Base-by-base conservation (phyloP, 2,888 invertebrate species). In the Morpho deidamia region DNA sequence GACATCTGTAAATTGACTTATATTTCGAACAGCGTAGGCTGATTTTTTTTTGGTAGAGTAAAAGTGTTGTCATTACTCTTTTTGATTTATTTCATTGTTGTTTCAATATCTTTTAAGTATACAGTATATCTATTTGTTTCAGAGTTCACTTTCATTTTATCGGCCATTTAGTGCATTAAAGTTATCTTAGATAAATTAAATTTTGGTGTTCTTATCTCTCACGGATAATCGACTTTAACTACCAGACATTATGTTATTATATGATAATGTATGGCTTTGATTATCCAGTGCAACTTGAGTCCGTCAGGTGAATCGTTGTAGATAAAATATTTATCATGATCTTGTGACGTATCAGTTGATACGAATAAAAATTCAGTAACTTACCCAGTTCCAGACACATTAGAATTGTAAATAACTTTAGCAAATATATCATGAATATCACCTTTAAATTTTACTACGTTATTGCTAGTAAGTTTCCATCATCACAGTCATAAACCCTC, bases 291-390 rank as follows among this genome's bases (percentile, higher is more conserved):
- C 53, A n/a, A n/a, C n/a, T n/a, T n/a, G 45, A 40, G 1, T 7
- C 8, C 39, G 49, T 55, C 58, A 51, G 56, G 49, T 56, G 51
- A 56, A 56, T 59, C 44, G 54, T 11, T 58, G 51, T 49, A 49
- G 49, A 42, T 49, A 38, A 43, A 39, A 33, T 43, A 54, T 55
- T 39, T 12, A 59, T 61, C 56, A 50, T 14, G 23, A 10, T 40
- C 37, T 42, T 45, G 45, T 54, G 48, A 42, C 44, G 45, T 41
- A 12, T 9, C 38, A 23, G 11, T 9, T 35, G 50, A 42, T 46
- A n/a, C 46, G 12, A 33, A 53, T 37, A 39, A 39, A 42, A 39
- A 34, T 1, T 5, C 23, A 23, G 5, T 23, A 23, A 23, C 23
- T 23, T 23, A 23, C 23, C 23, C 1, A 14, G 34, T 39, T 23